A percentile compares a stretch with the other conserved stretches of the same genome.
phyloP scores from a whole-genome alignment of 2,113 vertebrate genomes.

The Telmatochromis sp. region DNA sequence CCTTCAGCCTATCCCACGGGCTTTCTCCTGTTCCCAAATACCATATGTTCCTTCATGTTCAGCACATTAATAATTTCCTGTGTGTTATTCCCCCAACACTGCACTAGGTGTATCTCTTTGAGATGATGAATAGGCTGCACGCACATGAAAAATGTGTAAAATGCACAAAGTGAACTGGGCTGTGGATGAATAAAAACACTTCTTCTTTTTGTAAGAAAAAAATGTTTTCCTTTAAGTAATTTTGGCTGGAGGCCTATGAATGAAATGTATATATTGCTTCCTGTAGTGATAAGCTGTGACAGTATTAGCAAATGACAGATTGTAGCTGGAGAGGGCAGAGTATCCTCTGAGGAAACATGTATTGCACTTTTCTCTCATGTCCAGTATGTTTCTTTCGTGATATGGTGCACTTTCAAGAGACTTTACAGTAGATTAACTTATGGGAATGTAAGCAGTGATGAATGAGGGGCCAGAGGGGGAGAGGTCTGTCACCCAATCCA shows the following conservation, averaged over 20 bases:
- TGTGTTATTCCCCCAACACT: conserved; percentile 28
- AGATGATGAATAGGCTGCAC: conserved; percentile 55
- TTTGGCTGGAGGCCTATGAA: conserved; percentile 41
- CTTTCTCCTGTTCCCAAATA: conserved; percentile 56
- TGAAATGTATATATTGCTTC: conserved; percentile 54
- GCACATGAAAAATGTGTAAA: conserved; percentile 37
- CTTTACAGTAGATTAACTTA: conserved; percentile 26
- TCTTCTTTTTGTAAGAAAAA: conserved; percentile 5
- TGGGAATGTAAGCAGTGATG: conserved; percentile 21
- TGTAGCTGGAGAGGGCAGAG: conserved; percentile 17
- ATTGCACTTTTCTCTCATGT: conserved; percentile 1
- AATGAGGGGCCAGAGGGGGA: background rate
- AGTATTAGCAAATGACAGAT: conserved; percentile 44
- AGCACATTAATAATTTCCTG: conserved; percentile 61
- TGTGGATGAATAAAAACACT: background rate
- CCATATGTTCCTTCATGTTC: conserved; percentile 60
- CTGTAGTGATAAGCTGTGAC: conserved; percentile 49
- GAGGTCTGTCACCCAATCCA: background rate
- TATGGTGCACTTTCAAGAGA: background rate
- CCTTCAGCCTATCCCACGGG: conserved; percentile 26
- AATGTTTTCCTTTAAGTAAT: conserved; percentile 35
- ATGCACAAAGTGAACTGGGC: background rate
- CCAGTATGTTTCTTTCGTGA: background rate
- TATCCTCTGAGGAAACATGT: conserved; percentile 1
- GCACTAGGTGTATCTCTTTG: conserved; percentile 27